Evolutionary conservation across 2,113 vertebrate species (phyloP).

Genomic region (Solenodon paradoxus): DNA sequence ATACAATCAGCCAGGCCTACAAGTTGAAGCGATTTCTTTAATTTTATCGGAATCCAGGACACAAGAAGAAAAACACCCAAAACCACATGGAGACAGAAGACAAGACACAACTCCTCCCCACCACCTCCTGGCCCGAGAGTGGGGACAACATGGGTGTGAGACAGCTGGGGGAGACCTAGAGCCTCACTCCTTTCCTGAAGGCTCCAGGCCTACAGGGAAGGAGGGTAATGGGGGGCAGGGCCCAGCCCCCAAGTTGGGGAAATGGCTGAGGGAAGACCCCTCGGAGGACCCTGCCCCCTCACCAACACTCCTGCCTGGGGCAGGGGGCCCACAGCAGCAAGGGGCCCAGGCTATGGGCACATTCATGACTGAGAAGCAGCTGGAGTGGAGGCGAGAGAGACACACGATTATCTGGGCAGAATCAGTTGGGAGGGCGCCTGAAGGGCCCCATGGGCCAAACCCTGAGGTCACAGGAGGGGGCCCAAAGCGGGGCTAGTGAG

Average conservation of each 20-base stretch:
- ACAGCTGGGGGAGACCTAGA: constrained; percentile 44
- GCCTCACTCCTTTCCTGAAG: constrained; percentile 57
- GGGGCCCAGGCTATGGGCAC: constrained; percentile 22
- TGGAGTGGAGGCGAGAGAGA: constrained; percentile 65
- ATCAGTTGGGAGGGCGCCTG: constrained; percentile 11
- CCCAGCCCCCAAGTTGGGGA: constrained; percentile 40
- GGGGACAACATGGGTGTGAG: constrained; percentile 12
- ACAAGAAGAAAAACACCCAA: constrained; percentile 79
- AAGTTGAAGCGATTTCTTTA: constrained; percentile 77
- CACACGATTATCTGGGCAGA: constrained; percentile 72
- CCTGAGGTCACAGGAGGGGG: constrained; percentile 78
- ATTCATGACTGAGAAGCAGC: constrained; percentile 76
- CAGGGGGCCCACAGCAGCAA: constrained; percentile 59
- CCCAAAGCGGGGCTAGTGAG: constrained; percentile 73
- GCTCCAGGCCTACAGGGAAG: constrained; percentile 48
- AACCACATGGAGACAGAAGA: constrained; percentile 82
- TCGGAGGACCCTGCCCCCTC: constrained; percentile 6
- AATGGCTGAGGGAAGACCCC: constrained; percentile 16
- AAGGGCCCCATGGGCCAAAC: constrained; percentile 74
- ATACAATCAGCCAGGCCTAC: background rate
- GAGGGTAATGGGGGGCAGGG: constrained; percentile 41
- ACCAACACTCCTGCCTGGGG: background rate
- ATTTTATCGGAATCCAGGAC: constrained; percentile 80
- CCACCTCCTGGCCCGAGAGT: constrained; percentile 30
- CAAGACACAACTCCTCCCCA: constrained; percentile 62